These are phyloP conservation scores for Brachionus asplanchnoidis DNA, from an alignment of 1,140 invertebrate genomes.

Conservation along the genomic window DNA sequence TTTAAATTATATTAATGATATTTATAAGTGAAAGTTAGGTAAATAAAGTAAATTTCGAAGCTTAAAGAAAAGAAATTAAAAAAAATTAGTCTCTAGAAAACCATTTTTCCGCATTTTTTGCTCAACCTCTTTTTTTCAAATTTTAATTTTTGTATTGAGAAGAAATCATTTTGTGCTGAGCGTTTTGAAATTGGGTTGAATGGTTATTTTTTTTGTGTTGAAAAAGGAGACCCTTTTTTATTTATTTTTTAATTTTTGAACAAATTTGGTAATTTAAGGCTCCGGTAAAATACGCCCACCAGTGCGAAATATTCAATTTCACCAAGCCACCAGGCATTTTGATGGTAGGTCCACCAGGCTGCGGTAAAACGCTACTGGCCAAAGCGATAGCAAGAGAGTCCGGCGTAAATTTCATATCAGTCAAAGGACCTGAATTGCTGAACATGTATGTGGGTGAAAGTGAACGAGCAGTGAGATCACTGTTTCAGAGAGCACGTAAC, in stretches of 20 bases:
- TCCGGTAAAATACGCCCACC: slow-evolving; percentile 77
- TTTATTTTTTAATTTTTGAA: neutral
- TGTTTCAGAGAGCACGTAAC: slow-evolving; percentile 86
- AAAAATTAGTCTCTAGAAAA: too few species aligned
- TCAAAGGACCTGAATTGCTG: slow-evolving; percentile 90
- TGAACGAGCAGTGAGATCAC: slow-evolving; percentile 86
- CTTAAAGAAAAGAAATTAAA: too few species aligned
- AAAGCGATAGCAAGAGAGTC: slow-evolving; percentile 87
- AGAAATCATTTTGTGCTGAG: too few species aligned
- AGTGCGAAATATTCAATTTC: slow-evolving; percentile 72
- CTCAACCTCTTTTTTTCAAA: too few species aligned
- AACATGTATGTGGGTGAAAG: slow-evolving; percentile 99
- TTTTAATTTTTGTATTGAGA: too few species aligned
- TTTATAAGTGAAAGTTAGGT: too few species aligned
- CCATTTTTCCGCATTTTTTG: too few species aligned
- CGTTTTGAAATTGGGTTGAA: too few species aligned
- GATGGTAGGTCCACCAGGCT: slow-evolving; percentile 85
- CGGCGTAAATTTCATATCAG: slow-evolving; percentile 91
- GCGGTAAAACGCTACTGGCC: slow-evolving; percentile 61
- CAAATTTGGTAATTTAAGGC: slow-evolving; percentile 61
- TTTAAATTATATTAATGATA: too few species aligned
- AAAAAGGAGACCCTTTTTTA: too few species aligned
- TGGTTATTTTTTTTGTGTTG: too few species aligned
- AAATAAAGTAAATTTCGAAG: too few species aligned
- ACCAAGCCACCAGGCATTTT: slow-evolving; percentile 75